Percentiles rank a stretch among this genome's conserved stretches.
Evolutionary conservation across 53 echinoderm and acorn worm genomes (phyloP).

Genomic region (Apostichopus leukothele): DNA sequence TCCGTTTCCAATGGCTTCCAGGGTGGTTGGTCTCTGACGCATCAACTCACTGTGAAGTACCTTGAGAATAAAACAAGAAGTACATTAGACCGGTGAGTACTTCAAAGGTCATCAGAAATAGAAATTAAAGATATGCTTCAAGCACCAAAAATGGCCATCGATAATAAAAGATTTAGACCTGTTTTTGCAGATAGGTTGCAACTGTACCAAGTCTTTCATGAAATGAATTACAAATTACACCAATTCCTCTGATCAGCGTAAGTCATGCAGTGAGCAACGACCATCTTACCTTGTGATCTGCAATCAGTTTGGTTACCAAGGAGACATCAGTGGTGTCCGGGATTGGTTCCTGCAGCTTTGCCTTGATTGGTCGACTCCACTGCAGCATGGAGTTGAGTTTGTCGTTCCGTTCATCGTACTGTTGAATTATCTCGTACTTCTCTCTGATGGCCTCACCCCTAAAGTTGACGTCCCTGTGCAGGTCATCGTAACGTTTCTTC

Average conservation of each 20-base stretch:
- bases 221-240: too few relatives aligned
- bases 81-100: background rate
- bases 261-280: background rate
- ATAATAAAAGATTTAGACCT: too few relatives aligned
- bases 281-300: constrained; percentile 80
- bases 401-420: constrained; percentile 76
- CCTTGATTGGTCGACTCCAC: constrained; percentile 89
- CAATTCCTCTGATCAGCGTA: too few relatives aligned
- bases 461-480: constrained; percentile 74
- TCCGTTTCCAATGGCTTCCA: constrained; percentile 85
- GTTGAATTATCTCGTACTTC: constrained; percentile 75
- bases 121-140: too few relatives aligned
- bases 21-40: constrained; percentile 62
- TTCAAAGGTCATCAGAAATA: too few relatives aligned
- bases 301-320: constrained; percentile 67
- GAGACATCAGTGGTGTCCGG: constrained; percentile 73
- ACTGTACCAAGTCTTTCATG: too few relatives aligned
- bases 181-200: too few relatives aligned
- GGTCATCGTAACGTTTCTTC: constrained; percentile 76
- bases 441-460: constrained; percentile 82
- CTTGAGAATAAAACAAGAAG: constrained; percentile 32
- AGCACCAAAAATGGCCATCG: too few relatives aligned
- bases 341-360: constrained; percentile 80
- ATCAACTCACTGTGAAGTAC: constrained; percentile 78
- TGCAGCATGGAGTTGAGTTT: constrained; percentile 79